phyloP scores from a whole-genome alignment of 2,797 vertebrate genomes.

The Artibeus jamaicensis region DNA sequence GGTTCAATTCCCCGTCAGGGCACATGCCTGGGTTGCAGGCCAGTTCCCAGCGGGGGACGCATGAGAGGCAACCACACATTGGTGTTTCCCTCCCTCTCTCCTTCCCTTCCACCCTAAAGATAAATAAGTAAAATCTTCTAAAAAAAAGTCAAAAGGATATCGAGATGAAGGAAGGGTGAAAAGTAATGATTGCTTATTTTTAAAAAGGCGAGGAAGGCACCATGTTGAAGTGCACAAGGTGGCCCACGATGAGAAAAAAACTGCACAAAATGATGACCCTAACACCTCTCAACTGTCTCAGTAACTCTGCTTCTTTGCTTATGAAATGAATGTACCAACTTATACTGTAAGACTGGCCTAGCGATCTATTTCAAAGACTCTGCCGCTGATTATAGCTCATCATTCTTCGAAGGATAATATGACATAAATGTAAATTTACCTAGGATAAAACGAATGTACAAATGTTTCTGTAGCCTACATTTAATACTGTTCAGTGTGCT shows the following conservation, averaged over 20 bases:
- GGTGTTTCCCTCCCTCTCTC: no score
- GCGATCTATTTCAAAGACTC: not conserved
- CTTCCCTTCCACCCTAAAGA: no score
- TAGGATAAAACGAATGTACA: not conserved
- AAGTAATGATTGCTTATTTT: not conserved
- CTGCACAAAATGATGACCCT: not conserved
- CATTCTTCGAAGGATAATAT: constrained; percentile 29
- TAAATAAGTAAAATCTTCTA: no score
- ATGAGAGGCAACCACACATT: no score
- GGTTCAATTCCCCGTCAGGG: no score
- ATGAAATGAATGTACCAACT: not conserved
- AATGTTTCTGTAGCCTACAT: not conserved
- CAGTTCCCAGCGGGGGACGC: no score
- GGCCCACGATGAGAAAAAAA: not conserved
- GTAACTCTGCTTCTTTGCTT: not conserved
- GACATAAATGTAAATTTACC: constrained; percentile 32
- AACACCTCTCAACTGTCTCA: not conserved
- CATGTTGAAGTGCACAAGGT: not conserved
- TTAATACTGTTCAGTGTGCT: not conserved
- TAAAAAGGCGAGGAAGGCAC: not conserved
- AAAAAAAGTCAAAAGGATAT: not conserved
- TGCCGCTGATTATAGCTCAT: constrained; percentile 40
- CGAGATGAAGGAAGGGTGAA: not conserved
- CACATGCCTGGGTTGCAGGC: no score
- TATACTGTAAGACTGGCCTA: not conserved